Conservation (phyloP, 2,797 vertebrate genomes). For the Atherinosoma microstoma region DNA sequence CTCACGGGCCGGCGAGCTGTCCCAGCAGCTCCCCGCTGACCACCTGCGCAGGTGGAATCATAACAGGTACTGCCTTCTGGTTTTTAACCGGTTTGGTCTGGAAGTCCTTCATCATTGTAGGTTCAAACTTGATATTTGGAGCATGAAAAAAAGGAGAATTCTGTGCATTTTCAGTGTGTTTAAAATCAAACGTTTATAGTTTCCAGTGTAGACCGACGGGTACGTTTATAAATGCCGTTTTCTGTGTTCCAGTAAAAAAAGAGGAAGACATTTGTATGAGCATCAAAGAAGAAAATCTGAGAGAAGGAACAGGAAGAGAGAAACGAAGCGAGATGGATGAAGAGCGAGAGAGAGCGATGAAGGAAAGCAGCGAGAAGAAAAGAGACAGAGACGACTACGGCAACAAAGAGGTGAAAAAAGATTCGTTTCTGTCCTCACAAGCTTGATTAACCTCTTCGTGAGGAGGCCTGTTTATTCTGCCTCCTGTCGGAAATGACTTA, state of each 20-base stretch:
- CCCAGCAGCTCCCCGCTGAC: conserved; percentile 17
- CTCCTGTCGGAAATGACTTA: too few relatives aligned
- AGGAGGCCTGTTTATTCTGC: too few relatives aligned
- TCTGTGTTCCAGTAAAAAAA: conserved; percentile 55
- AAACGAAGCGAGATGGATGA: conserved; percentile 47
- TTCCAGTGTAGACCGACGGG: neutral
- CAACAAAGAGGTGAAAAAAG: conserved; percentile 75
- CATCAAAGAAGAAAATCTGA: conserved; percentile 73
- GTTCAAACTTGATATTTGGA: too few relatives aligned
- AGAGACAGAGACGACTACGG: conserved; percentile 53
- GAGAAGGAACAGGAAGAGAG: conserved; percentile 48
- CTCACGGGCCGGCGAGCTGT: conserved; percentile 29
- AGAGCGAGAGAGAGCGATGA: conserved; percentile 54
- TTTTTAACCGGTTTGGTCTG: neutral
- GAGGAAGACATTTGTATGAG: conserved; percentile 52
- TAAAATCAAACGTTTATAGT: neutral
- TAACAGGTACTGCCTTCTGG: conserved; percentile 46
- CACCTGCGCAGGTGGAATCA: neutral
- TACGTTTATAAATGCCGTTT: too few relatives aligned
- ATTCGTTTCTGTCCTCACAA: neutral
- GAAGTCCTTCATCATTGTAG: neutral
- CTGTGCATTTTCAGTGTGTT: too few relatives aligned
- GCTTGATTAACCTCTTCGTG: neutral
- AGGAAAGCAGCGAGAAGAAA: conserved; percentile 59
- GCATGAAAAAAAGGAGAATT: too few relatives aligned